A percentile compares a stretch with the other conserved stretches of the same genome.
Evolutionary conservation across 1,140 invertebrate species (phyloP).

Genomic region (Anoplophora glabripennis): DNA sequence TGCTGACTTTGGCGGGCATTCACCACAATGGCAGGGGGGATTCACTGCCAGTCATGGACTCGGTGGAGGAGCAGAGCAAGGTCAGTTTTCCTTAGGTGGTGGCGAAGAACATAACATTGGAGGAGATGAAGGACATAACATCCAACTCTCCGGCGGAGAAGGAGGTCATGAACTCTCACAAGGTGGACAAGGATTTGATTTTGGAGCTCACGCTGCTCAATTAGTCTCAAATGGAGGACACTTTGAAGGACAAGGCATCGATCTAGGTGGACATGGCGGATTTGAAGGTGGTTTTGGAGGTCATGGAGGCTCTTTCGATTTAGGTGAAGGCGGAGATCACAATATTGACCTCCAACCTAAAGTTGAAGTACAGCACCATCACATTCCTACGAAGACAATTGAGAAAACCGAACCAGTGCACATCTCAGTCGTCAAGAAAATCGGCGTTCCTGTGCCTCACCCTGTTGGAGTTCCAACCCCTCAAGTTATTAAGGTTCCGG

Average conservation of each 20-base stretch:
- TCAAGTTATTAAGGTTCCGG: constrained; percentile 69
- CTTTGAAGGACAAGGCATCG: background rate
- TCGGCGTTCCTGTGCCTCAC: constrained; percentile 69
- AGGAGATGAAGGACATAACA: too few relatives aligned
- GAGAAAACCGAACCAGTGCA: constrained; percentile 66
- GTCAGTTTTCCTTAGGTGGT: background rate
- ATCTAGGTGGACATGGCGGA: background rate
- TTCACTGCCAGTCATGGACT: background rate
- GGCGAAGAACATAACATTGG: too few relatives aligned
- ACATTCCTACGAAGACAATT: constrained; percentile 54
- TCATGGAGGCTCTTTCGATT: constrained; percentile 15
- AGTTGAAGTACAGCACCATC: constrained; percentile 42
- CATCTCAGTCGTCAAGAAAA: constrained; percentile 70
- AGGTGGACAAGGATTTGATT: background rate
- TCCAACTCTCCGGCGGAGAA: background rate
- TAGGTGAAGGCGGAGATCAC: constrained; percentile 20
- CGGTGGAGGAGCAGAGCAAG: background rate
- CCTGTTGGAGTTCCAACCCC: constrained; percentile 69
- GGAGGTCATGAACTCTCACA: background rate
- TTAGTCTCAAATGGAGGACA: background rate
- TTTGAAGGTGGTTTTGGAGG: constrained; percentile 33
- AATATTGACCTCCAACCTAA: constrained; percentile 34
- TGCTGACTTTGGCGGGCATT: too few relatives aligned
- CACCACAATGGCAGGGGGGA: constrained; percentile 1
- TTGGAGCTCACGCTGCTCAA: background rate